phyloP scores from a whole-genome alignment of 2,888 invertebrate genomes.

The Drosophila mimica region DNA sequence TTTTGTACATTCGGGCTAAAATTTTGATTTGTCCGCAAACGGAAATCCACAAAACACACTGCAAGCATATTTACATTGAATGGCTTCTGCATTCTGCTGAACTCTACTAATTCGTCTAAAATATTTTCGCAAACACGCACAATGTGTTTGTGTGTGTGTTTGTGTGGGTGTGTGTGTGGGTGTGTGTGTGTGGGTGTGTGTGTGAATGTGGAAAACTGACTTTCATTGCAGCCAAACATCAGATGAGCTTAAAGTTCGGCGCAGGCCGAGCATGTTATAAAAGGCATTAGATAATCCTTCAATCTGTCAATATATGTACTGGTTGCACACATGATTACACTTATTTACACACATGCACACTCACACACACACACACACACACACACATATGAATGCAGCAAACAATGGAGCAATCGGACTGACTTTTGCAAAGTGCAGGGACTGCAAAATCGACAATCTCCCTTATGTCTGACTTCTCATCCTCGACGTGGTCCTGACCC shows the following conservation, averaged over 20 bases:
- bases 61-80: slow-evolving; percentile 70
- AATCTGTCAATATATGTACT: slow-evolving; percentile 73
- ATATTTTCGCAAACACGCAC: slow-evolving; percentile 30
- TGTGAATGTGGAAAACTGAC: slow-evolving; percentile 16
- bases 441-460: slow-evolving; percentile 54
- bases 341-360: slow-evolving; percentile 9
- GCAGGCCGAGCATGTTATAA: slow-evolving; percentile 52
- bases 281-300: slow-evolving; percentile 76
- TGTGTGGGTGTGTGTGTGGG: not conserved
- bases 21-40: slow-evolving; percentile 78
- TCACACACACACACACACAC: not conserved
- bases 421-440: slow-evolving; percentile 52
- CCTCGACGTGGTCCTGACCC: slow-evolving; percentile 9
- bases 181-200: slow-evolving; percentile 12
- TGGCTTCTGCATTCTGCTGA: slow-evolving; percentile 21
- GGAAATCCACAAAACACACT: slow-evolving; percentile 75
- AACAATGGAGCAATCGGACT: slow-evolving; percentile 22
- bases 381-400: slow-evolving; percentile 1
- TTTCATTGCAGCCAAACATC: slow-evolving; percentile 49
- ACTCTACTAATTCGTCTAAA: slow-evolving; percentile 32
- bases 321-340: slow-evolving; percentile 56
- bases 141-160: not conserved
- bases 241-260: slow-evolving; percentile 62
- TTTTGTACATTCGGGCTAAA: slow-evolving; percentile 68
- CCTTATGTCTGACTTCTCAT: slow-evolving; percentile 28